phyloP scores from a whole-genome alignment of 2,113 vertebrate genomes.

The Cricetomys ansorgei region DNA sequence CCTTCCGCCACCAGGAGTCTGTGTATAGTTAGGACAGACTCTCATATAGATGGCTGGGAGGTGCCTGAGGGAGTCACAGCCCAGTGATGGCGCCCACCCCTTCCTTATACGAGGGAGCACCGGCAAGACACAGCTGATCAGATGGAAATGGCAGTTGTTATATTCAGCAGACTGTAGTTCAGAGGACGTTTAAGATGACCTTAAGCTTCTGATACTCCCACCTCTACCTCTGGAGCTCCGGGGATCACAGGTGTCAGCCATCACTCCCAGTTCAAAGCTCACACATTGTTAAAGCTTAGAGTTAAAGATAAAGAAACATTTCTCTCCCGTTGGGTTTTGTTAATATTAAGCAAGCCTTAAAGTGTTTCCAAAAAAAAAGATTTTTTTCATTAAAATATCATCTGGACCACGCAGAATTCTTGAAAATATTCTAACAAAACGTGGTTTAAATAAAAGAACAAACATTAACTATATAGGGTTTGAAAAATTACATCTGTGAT shows the following conservation, averaged over 20 bases:
- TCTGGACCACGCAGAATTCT: neutral
- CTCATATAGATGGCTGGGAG: neutral
- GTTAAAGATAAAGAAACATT: neutral
- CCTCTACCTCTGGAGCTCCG: neutral
- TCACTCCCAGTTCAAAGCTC: neutral
- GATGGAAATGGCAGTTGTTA: neutral
- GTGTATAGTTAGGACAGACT: neutral
- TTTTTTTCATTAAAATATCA: slow-evolving; percentile 5
- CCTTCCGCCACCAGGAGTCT: neutral
- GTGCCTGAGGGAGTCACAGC: neutral
- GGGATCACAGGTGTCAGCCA: neutral
- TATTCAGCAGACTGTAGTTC: no score
- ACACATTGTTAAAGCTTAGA: neutral
- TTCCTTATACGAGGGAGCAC: neutral
- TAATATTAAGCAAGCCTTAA: slow-evolving; percentile 8
- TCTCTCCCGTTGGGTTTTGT: neutral
- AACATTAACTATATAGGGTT: neutral
- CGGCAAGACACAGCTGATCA: neutral
- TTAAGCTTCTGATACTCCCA: neutral
- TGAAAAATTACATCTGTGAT: neutral
- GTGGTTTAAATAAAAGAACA: neutral
- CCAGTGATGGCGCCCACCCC: neutral
- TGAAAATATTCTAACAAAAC: neutral
- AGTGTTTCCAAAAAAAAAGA: neutral
- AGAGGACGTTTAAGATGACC: neutral